Conservation (phyloP, 2,888 invertebrate genomes). For the Caenorhabditis sinica region DNA sequence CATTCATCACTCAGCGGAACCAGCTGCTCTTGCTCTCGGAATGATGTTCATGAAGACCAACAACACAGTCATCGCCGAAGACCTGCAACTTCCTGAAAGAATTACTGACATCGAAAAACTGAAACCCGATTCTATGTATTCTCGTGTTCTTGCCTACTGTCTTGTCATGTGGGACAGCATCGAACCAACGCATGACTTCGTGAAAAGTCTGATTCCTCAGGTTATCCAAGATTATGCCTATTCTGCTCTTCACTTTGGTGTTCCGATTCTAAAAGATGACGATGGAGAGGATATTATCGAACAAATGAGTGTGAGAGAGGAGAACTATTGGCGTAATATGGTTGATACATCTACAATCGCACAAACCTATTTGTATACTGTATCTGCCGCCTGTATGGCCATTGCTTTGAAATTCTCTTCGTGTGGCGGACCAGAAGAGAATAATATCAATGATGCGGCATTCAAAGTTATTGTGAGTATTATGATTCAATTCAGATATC, state of each 20-base stretch:
- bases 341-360: conserved; percentile 75
- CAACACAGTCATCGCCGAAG: conserved; percentile 91
- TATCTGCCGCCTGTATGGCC: conserved; percentile 95
- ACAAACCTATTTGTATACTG: conserved; percentile 94
- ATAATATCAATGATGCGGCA: conserved; percentile 3
- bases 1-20: conserved; percentile 96
- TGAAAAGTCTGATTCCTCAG: conserved; percentile 69
- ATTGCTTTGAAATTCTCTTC: conserved; percentile 96
- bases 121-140: conserved; percentile 71
- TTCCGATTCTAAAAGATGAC: conserved; percentile 39
- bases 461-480: conserved; percentile 50
- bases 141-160: conserved; percentile 73
- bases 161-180: conserved; percentile 79
- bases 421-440: conserved; percentile 85
- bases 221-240: conserved; percentile 44
- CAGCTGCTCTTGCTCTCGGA: conserved; percentile 95
- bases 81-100: conserved; percentile 94
- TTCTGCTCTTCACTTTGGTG: conserved; percentile 49
- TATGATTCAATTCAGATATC: no score
- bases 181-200: conserved; percentile 68
- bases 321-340: conserved; percentile 71
- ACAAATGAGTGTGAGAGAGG: conserved; percentile 48
- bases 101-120: conserved; percentile 94
- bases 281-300: conserved; percentile 46
- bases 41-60: conserved; percentile 93